These are phyloP conservation scores for Rhizoglyphus robini DNA, from an alignment of 1,140 invertebrate genomes.

Conservation along the genomic window DNA sequence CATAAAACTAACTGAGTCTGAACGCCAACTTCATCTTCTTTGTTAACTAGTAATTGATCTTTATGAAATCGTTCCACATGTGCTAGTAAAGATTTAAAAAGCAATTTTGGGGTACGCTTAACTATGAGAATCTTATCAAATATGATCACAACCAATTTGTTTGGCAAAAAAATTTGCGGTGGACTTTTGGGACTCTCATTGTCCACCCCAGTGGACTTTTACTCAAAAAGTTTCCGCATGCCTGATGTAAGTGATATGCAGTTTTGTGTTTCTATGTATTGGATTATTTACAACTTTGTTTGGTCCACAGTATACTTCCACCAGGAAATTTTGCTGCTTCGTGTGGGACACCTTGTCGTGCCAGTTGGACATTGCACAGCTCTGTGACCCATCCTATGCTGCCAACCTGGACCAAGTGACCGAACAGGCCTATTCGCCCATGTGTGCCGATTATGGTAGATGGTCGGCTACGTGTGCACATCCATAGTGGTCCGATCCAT, in stretches of 20 bases:
- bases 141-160: no score
- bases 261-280: not conserved
- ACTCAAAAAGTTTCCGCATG: no score
- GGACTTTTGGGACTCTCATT: no score
- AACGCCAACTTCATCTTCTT: no score
- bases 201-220: no score
- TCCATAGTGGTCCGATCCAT: slow-evolving; percentile 1
- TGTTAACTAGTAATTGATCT: no score
- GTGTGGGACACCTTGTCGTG: slow-evolving; percentile 4
- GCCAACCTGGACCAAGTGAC: not conserved
- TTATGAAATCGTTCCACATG: no score
- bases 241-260: not conserved
- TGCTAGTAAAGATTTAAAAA: no score
- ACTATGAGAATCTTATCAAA: no score
- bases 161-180: no score
- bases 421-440: not conserved
- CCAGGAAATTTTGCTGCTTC: slow-evolving; percentile 15
- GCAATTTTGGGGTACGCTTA: no score
- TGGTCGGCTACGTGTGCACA: not conserved
- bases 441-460: not conserved
- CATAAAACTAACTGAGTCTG: no score
- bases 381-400: not conserved
- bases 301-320: not conserved
- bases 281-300: not conserved
- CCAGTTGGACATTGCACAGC: not conserved